phyloP scores from a whole-genome alignment of 1,140 invertebrate genomes.

The Pseudachorutes palmiensis region DNA sequence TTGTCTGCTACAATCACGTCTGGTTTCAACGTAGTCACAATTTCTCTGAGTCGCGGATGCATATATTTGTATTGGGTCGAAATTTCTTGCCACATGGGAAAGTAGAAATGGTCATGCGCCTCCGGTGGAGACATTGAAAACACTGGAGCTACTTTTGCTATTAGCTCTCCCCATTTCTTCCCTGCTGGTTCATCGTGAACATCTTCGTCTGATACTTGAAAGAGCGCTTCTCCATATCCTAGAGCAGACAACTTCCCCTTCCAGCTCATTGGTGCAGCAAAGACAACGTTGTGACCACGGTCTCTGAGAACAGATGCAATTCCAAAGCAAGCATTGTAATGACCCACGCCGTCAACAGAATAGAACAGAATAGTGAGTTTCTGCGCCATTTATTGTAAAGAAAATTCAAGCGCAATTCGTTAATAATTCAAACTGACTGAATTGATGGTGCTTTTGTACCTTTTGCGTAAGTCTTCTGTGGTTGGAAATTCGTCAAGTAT shows the following conservation, averaged over 20 bases:
- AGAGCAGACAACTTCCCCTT: background rate
- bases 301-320: background rate
- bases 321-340: background rate
- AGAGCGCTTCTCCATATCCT: background rate
- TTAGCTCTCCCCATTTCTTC: background rate
- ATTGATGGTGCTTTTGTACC: too few relatives aligned
- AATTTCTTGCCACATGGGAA: background rate
- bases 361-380: background rate
- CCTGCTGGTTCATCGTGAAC: background rate
- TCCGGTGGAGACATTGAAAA: background rate
- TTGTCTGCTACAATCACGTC: background rate
- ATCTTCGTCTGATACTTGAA: background rate
- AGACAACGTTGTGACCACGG: background rate
- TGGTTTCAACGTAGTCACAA: background rate
- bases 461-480: too few relatives aligned
- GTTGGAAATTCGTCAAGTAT: too few relatives aligned
- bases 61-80: background rate
- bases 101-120: background rate
- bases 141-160: background rate
- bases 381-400: background rate
- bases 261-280: background rate
- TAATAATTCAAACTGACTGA: too few relatives aligned
- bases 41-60: background rate
- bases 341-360: background rate
- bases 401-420: too few relatives aligned